Base-by-base conservation (phyloP, 2,797 vertebrate genomes). In the Clangula hyemalis region DNA sequence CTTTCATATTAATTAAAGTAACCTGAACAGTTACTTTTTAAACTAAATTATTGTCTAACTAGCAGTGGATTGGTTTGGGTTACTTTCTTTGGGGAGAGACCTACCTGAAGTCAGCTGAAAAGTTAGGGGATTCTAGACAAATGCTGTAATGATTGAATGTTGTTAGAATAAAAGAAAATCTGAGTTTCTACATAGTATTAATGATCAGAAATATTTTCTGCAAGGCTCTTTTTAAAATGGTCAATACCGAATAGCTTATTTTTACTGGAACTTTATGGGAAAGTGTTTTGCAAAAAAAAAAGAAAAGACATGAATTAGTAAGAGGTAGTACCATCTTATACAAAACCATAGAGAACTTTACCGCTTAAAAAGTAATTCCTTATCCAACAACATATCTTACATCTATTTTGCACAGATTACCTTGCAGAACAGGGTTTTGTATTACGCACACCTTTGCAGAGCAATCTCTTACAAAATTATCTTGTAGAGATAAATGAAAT, bases 401-500 rank as follows among this genome's bases (percentile, higher is more conserved):
- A 24, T 32, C 70, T 88, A 10, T 66, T 75, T 72, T 90, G 58
- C 53, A 73, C 47, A 89, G 45, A 80, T 83, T 74, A 89, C 27
- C 34, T 61, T 93, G 85, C 58, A 89, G 85, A 84, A 86, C 32
- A 85, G 87, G 54, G 58, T 64, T 79, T 65, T 84, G 82, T 58
- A 83, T 43, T 74, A 78, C 6, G 24, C 38, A 53, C 43, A 84
- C 18, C 58, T 95, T 84, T 89, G 68, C 53, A 93, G 27, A 82
- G 68, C 32, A 92, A 88, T 53, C 36, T 87, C 57, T 56, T 66
- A 58, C 3, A 87, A 81, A 66, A 70, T 51, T 43, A 61, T 81
- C 70, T 81, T 62, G 61, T 30, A 95, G 34, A 91, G 41, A 78
- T 53, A 90, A 62, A 93, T 75, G 71, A 90, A 95, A 96, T 82